Percentiles rank a stretch among this genome's conserved stretches.
Conservation (phyloP, 2,113 vertebrate species). For the Erinaceus europaeus region DNA sequence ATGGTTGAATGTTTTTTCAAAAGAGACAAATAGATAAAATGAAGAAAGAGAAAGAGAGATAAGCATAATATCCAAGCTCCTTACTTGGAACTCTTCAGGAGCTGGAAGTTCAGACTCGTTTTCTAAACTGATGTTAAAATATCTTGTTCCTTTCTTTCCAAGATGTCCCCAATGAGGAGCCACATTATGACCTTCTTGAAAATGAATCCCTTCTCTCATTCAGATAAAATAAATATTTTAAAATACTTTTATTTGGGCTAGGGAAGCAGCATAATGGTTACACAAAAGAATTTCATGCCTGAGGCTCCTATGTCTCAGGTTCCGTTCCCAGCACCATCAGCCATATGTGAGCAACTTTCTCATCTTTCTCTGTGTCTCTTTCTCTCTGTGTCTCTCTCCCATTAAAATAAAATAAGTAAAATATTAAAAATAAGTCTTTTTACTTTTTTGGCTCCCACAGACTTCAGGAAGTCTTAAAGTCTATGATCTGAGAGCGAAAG, state of each 20-base stretch:
- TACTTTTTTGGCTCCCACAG: neutral
- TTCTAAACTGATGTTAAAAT: constrained; percentile 4
- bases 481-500: neutral
- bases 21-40: neutral
- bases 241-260: too few species aligned
- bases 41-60: constrained; percentile 15
- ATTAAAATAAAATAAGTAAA: too few species aligned
- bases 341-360: too few species aligned
- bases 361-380: too few species aligned
- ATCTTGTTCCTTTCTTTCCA: neutral
- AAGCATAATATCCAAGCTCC: neutral
- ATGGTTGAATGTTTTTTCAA: neutral
- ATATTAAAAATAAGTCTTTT: neutral
- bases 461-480: neutral
- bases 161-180: neutral
- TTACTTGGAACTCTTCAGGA: neutral
- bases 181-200: neutral
- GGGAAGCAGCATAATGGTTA: too few species aligned
- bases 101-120: neutral
- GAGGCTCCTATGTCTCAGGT: too few species aligned
- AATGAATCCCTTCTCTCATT: too few species aligned
- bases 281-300: too few species aligned
- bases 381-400: too few species aligned
- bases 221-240: too few species aligned
- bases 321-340: too few species aligned